Base-by-base conservation (phyloP, 2,888 invertebrate species). In the Mythimna vitellina region DNA sequence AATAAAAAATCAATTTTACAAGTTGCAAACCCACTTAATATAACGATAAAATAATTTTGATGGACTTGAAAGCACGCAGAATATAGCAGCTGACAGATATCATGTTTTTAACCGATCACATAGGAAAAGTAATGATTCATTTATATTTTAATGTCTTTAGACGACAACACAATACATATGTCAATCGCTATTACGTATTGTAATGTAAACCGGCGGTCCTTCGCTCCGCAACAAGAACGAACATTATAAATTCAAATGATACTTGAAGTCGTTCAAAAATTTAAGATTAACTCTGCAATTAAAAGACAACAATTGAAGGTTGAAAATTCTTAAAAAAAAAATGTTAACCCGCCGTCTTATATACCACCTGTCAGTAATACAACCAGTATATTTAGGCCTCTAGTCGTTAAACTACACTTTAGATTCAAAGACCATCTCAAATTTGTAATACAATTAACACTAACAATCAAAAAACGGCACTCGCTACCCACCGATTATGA, bases 281-380 rank as follows among this genome's bases (percentile, higher is more conserved):
- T 81, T 85, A 70, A 88, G 88, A 89, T 88, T 89, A 89, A 66
- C 74, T 82, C 64, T 64, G 80, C 85, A 89, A 90, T 89, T 89
- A 88, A 85, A 83, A 82, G 60, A 63, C 53, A 53, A 88, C 87
- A 90, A 89, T 87, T 88, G 87, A 88, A 90, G 85, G 86, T 86
- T 86, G 77, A 68, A 80, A 67, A 77, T 83, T 76, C 58, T 61
- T 58, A 65, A 73, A 80, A 85, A 25, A 82, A 86, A 87, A 86
- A 81, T 84, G 22, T 14, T 66, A 35, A 46, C 57, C 70, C 22
- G 32, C 46, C 25, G 60, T 75, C 58, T 29, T 70, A 64, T 51
- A 51, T 46, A 61, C 60, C 90, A 90, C 84, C 90, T 90, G 90
- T 86, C 86, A 70, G 29, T 20, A 25, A 38, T 0, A n/a, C 51